Percentiles rank a stretch among this genome's conserved stretches.
These are phyloP conservation scores for Neodiprion virginianus DNA, from an alignment of 1,140 invertebrate species.

Conservation along the genomic window DNA sequence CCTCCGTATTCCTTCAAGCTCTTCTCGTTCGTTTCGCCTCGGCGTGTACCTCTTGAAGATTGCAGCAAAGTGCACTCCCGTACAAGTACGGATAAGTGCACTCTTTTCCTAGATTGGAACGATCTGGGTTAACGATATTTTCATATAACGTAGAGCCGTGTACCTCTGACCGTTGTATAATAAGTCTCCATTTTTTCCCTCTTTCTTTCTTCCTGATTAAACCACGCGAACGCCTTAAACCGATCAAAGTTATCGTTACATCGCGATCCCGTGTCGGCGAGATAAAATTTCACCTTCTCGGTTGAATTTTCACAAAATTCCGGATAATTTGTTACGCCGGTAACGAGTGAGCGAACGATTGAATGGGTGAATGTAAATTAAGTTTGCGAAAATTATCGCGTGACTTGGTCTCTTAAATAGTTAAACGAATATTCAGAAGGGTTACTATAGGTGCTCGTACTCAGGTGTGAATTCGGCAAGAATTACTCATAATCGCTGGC, in stretches of 20 bases:
- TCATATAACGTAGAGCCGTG: background rate
- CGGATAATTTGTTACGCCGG: too few species aligned
- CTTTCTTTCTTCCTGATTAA: background rate
- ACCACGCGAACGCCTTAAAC: background rate
- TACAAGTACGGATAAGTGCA: conserved; percentile 3
- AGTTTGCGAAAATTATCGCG: too few species aligned
- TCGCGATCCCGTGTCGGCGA: background rate
- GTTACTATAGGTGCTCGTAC: too few species aligned
- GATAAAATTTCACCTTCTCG: too few species aligned
- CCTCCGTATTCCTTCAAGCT: background rate
- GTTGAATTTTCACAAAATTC: too few species aligned
- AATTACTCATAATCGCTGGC: too few species aligned
- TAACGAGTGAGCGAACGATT: too few species aligned
- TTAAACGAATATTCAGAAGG: too few species aligned
- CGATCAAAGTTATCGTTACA: background rate
- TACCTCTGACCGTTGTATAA: background rate
- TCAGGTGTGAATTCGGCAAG: too few species aligned
- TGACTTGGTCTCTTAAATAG: too few species aligned
- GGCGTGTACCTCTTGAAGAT: conserved; percentile 2
- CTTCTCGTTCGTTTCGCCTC: background rate
- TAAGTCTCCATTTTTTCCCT: too few species aligned
- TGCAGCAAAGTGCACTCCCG: conserved; percentile 3
- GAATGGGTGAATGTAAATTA: too few species aligned
- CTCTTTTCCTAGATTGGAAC: background rate
- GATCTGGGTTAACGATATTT: conserved; percentile 1